Evolutionary conservation across 2,797 vertebrate genomes (phyloP).

Genomic region (Garrulus glandarius): DNA sequence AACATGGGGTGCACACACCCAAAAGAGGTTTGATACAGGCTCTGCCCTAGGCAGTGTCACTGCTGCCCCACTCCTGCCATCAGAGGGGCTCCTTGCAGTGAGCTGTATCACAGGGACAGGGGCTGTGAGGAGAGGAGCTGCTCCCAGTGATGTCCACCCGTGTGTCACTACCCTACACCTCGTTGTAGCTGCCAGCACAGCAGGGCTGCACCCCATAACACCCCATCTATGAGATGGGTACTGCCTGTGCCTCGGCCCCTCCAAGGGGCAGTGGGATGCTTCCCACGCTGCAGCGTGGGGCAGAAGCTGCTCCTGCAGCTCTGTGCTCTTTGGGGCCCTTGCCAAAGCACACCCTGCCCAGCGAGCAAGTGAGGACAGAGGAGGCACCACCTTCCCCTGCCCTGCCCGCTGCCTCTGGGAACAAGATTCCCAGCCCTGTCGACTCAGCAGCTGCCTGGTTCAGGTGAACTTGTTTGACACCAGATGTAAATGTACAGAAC

Average conservation of each 20-base stretch:
- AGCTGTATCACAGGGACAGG: background rate
- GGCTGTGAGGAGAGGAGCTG: accelerated
- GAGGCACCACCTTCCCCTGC: background rate
- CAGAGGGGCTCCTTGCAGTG: background rate
- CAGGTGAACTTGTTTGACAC: constrained; percentile 15
- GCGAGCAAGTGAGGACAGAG: background rate
- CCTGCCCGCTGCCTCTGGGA: constrained; percentile 4
- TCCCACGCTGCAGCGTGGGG: background rate
- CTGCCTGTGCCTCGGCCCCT: background rate
- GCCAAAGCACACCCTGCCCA: background rate
- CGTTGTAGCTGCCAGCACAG: background rate
- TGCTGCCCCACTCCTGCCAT: background rate
- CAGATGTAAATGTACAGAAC: background rate
- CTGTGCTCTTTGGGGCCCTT: background rate
- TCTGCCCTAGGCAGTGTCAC: background rate
- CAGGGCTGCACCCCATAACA: background rate
- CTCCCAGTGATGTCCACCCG: background rate
- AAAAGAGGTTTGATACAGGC: background rate
- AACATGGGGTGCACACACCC: background rate
- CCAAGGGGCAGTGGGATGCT: background rate
- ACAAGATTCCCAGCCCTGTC: constrained; percentile 38
- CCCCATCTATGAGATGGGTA: accelerated
- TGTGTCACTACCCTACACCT: background rate
- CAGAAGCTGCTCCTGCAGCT: background rate
- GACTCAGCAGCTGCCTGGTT: constrained; percentile 20